These are phyloP conservation scores for Lanistes nyassanus DNA, from an alignment of 1,140 invertebrate genomes.

Conservation along the genomic window DNA sequence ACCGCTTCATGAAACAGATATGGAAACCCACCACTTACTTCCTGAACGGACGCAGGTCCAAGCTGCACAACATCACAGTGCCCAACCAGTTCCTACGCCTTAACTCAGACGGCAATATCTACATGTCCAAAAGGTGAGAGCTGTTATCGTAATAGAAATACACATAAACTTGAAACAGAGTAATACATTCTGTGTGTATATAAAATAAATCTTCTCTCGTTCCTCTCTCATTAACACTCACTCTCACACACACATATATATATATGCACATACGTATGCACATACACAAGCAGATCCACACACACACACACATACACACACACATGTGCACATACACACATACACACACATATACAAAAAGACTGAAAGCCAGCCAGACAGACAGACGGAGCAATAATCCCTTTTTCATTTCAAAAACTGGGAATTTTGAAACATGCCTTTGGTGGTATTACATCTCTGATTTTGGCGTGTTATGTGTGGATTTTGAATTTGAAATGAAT, in stretches of 20 bases:
- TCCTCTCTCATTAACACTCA: neutral
- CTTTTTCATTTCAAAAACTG: too few relatives aligned
- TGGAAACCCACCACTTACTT: constrained; percentile 97
- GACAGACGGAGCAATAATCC: too few relatives aligned
- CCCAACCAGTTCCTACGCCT: constrained; percentile 94
- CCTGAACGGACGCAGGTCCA: constrained; percentile 91
- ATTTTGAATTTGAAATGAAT: too few relatives aligned
- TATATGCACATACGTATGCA: constrained; percentile 1
- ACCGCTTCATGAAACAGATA: constrained; percentile 73
- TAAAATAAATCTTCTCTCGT: neutral
- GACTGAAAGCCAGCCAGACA: neutral
- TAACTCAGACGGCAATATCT: constrained; percentile 83
- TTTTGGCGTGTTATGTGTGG: too few relatives aligned
- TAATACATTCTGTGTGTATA: neutral
- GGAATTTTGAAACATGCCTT: too few relatives aligned
- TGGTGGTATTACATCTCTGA: too few relatives aligned
- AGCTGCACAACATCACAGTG: constrained; percentile 94
- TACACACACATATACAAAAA: neutral
- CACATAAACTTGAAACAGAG: neutral
- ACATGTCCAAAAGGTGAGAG: constrained; percentile 94
- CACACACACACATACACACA: neutral
- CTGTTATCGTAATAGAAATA: too few relatives aligned
- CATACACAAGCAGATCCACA: constrained; percentile 6
- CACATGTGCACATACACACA: neutral
- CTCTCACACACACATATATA: neutral